These are phyloP conservation scores for Danionella cerebrum DNA, from an alignment of 2,113 vertebrate genomes.

Conservation along the genomic window DNA sequence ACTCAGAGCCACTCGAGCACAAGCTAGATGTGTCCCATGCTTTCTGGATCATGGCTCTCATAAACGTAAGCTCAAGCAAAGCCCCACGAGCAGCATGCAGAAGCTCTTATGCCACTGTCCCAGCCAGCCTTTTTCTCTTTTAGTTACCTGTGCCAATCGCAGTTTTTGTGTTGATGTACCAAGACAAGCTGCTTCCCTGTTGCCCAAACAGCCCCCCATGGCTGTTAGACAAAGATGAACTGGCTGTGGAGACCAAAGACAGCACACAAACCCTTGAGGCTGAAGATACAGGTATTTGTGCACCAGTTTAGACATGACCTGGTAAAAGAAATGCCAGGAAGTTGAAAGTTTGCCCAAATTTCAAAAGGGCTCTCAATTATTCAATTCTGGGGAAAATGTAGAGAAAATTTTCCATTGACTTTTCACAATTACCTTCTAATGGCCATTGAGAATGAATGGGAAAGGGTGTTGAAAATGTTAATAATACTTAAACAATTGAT, in stretches of 20 bases:
- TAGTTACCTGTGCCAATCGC: conserved; percentile 87
- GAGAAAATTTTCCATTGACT: no score
- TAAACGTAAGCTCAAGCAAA: conserved; percentile 74
- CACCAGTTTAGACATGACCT: neutral
- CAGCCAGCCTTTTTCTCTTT: neutral
- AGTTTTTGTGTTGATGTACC: conserved; percentile 83
- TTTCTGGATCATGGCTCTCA: conserved; percentile 98
- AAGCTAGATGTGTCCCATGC: conserved; percentile 79
- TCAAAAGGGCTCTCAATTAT: no score
- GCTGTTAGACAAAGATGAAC: conserved; percentile 79
- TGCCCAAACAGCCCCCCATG: conserved; percentile 55
- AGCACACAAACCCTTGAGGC: conserved; percentile 39
- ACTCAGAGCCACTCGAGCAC: conserved; percentile 38
- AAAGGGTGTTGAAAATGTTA: no score
- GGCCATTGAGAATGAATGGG: no score
- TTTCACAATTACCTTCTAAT: no score
- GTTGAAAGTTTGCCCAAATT: no score
- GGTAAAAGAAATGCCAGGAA: no score
- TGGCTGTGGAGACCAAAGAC: conserved; percentile 76
- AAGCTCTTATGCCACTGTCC: neutral
- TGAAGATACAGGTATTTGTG: neutral
- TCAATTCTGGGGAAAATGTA: no score
- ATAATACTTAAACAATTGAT: no score
- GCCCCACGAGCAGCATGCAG: neutral
- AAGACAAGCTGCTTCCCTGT: conserved; percentile 77